A percentile compares a stretch with the other conserved stretches of the same genome.
Evolutionary conservation across 2,113 vertebrate species (phyloP).

Genomic region (Paramormyrops kingsleyae): DNA sequence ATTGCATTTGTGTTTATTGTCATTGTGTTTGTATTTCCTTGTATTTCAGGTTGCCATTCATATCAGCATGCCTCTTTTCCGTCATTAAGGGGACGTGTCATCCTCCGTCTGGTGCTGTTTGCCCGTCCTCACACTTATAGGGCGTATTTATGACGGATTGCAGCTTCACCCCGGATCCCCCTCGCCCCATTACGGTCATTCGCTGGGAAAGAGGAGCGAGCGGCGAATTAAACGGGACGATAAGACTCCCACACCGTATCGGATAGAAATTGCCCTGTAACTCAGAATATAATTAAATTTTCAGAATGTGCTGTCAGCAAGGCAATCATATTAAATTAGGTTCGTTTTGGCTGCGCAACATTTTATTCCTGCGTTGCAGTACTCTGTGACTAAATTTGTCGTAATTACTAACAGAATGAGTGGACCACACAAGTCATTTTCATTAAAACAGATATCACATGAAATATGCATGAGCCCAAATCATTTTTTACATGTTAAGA

Average conservation of each 20-base stretch:
- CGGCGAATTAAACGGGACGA: background rate
- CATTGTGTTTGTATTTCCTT: background rate
- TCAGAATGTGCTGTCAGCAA: conserved; percentile 8
- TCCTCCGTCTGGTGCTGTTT: background rate
- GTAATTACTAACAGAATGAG: conserved; percentile 11
- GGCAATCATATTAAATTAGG: conserved; percentile 7
- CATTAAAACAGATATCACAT: background rate
- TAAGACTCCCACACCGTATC: background rate
- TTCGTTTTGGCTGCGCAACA: background rate
- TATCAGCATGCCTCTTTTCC: background rate
- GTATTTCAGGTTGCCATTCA: background rate
- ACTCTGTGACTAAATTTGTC: conserved; percentile 11
- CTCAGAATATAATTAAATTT: conserved; percentile 14
- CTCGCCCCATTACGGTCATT: background rate
- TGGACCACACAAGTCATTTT: background rate
- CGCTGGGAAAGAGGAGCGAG: background rate
- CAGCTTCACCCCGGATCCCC: background rate
- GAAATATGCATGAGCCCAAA: conserved; percentile 10
- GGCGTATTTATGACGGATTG: background rate
- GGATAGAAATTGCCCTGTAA: background rate
- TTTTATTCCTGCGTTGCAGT: background rate
- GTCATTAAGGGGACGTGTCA: background rate
- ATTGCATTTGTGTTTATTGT: background rate
- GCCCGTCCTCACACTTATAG: background rate
- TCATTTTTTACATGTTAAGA: conserved; percentile 3